phyloP scores from a whole-genome alignment of 2,113 vertebrate genomes.

The Geococcyx californianus region DNA sequence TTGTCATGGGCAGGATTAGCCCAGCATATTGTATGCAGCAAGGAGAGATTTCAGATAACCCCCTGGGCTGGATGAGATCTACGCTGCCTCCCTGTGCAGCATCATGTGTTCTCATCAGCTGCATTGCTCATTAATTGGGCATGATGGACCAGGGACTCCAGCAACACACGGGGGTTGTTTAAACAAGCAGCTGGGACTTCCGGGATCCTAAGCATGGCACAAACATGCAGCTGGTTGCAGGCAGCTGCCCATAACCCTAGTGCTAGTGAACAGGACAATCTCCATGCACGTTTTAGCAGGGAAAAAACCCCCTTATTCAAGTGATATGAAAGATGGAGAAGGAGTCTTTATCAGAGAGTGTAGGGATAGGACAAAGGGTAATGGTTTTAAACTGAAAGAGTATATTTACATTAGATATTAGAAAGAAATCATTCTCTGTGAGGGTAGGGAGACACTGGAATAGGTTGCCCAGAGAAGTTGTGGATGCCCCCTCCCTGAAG shows the following conservation, averaged over 20 bases:
- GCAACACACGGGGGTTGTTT: neutral
- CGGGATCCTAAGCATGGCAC: neutral
- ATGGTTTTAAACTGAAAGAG: neutral
- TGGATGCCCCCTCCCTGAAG: no score
- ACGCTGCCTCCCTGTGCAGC: rapidly evolving
- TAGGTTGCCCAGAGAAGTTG: no score
- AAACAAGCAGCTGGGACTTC: neutral
- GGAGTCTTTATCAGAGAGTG: neutral
- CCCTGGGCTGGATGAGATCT: neutral
- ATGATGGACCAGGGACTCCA: neutral
- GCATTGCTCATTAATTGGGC: neutral
- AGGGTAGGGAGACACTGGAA: no score
- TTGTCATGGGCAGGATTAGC: neutral
- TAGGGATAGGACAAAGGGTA: neutral
- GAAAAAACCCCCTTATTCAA: neutral
- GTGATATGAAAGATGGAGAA: neutral
- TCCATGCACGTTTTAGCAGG: neutral
- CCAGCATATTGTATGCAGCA: neutral
- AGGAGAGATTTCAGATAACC: neutral
- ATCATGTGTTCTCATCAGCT: neutral
- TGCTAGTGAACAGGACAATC: neutral
- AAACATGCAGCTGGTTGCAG: neutral
- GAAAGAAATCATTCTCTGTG: no score
- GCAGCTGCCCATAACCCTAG: neutral
- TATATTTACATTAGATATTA: no score